A percentile compares a stretch with the other conserved stretches of the same genome.
Evolutionary conservation across 2,888 invertebrate genomes (phyloP).

Genomic region (Parnassius apollo): DNA sequence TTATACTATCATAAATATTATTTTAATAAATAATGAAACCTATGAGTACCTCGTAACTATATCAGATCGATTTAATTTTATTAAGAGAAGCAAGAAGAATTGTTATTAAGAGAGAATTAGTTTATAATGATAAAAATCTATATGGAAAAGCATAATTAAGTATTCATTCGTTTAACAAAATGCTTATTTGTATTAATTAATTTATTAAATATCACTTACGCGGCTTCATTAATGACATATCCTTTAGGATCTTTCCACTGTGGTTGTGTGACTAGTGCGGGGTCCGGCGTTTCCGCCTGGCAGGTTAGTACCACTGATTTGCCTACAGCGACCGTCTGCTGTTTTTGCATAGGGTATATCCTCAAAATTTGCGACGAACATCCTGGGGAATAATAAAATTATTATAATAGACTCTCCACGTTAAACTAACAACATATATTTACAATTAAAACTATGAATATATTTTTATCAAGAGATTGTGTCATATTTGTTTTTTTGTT

Average conservation of each 20-base stretch:
- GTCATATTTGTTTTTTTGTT: no score
- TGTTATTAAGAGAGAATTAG: no score
- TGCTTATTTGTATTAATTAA: neutral
- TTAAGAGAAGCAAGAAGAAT: no score
- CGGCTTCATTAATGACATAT: constrained; percentile 84
- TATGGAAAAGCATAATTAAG: no score
- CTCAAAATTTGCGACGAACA: constrained; percentile 79
- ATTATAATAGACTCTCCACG: neutral
- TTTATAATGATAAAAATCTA: no score
- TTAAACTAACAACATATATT: neutral
- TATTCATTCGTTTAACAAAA: no score
- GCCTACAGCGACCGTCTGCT: constrained; percentile 87
- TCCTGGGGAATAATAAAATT: constrained; percentile 46
- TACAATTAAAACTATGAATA: neutral
- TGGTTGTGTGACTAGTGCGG: constrained; percentile 85
- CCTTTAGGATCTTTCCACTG: constrained; percentile 90
- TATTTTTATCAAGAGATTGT: no score
- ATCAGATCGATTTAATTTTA: no score
- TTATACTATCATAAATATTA: no score
- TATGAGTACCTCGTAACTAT: no score
- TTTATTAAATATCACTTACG: constrained; percentile 74
- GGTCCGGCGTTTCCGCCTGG: constrained; percentile 85
- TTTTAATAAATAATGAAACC: no score
- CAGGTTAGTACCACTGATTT: constrained; percentile 89
- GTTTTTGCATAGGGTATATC: constrained; percentile 86